Conservation (phyloP, 2,888 invertebrate genomes). For the Ptilodon capucinus region DNA sequence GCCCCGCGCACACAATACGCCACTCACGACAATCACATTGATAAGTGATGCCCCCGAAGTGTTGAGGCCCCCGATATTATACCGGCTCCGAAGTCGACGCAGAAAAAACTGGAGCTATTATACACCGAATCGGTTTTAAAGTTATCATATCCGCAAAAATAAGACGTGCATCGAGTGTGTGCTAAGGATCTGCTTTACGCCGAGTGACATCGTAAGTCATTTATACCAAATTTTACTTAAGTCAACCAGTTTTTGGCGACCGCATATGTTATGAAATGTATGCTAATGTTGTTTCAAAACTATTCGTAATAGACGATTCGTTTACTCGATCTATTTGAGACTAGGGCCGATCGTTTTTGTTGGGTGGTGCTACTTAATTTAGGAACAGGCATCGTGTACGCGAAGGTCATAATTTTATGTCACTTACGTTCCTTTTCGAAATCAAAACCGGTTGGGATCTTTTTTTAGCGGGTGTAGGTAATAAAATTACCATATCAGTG, state of each 20-base stretch:
- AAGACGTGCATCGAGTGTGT: slow-evolving; percentile 53
- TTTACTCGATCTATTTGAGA: slow-evolving; percentile 28
- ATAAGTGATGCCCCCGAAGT: slow-evolving; percentile 52
- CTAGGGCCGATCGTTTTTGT: slow-evolving; percentile 39
- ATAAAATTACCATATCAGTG: slow-evolving; percentile 78
- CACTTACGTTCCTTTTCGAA: slow-evolving; percentile 74
- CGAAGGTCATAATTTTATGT: slow-evolving; percentile 72
- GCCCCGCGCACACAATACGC: slow-evolving; percentile 45
- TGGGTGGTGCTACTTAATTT: slow-evolving; percentile 44
- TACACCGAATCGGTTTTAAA: slow-evolving; percentile 23
- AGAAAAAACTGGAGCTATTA: slow-evolving; percentile 42
- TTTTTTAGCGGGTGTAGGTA: slow-evolving; percentile 67
- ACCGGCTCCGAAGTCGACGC: slow-evolving; percentile 38
- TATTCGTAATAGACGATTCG: slow-evolving; percentile 23
- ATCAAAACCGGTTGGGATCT: slow-evolving; percentile 74
- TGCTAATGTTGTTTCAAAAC: slow-evolving; percentile 45
- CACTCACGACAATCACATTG: slow-evolving; percentile 39
- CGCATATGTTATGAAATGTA: slow-evolving; percentile 41
- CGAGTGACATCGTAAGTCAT: slow-evolving; percentile 63
- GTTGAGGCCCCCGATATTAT: slow-evolving; percentile 42
- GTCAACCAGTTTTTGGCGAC: slow-evolving; percentile 32
- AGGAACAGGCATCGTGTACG: slow-evolving; percentile 44
- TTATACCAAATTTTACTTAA: slow-evolving; percentile 35
- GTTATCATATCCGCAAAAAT: slow-evolving; percentile 39
- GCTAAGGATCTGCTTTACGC: slow-evolving; percentile 50